Percentiles rank a stretch among this genome's conserved stretches.
Evolutionary conservation across 2,888 invertebrate genomes (phyloP).

Genomic region (Spodoptera picta): DNA sequence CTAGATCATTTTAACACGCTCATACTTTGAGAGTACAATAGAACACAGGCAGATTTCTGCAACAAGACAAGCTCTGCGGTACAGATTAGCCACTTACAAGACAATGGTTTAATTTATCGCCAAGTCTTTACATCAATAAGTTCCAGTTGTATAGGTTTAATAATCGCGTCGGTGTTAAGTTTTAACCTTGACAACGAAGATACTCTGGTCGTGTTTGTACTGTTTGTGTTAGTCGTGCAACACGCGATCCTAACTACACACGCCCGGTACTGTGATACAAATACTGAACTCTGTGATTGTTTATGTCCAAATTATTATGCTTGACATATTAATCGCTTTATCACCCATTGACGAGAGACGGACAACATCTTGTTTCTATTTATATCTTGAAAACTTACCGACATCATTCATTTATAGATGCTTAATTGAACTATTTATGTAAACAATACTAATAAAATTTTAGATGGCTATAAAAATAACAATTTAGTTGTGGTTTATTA

Average conservation of each 20-base stretch:
- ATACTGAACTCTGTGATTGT: constrained; percentile 23
- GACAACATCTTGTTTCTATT: too few species aligned
- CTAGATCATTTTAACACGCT: too few species aligned
- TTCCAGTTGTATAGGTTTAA: constrained; percentile 49
- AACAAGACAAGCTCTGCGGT: constrained; percentile 28
- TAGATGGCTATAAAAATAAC: too few species aligned
- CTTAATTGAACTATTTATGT: too few species aligned
- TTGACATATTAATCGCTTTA: too few species aligned
- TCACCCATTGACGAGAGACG: too few species aligned
- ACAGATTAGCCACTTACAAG: constrained; percentile 30
- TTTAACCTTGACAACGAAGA: constrained; percentile 57
- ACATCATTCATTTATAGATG: too few species aligned
- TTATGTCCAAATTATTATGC: constrained; percentile 34
- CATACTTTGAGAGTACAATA: constrained; percentile 1
- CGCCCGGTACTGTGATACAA: constrained; percentile 22
- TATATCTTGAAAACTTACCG: too few species aligned
- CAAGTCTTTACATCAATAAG: constrained; percentile 40
- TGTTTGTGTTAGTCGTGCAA: constrained; percentile 44
- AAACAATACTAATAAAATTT: too few species aligned
- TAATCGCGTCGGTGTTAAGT: constrained; percentile 44
- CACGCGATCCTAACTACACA: constrained; percentile 58
- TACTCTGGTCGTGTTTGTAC: constrained; percentile 40
- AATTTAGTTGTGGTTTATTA: too few species aligned
- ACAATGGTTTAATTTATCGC: constrained; percentile 53
- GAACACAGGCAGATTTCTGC: constrained; percentile 2